Base-by-base conservation (phyloP, 1,140 invertebrate genomes). In the Hirudo medicinalis region DNA sequence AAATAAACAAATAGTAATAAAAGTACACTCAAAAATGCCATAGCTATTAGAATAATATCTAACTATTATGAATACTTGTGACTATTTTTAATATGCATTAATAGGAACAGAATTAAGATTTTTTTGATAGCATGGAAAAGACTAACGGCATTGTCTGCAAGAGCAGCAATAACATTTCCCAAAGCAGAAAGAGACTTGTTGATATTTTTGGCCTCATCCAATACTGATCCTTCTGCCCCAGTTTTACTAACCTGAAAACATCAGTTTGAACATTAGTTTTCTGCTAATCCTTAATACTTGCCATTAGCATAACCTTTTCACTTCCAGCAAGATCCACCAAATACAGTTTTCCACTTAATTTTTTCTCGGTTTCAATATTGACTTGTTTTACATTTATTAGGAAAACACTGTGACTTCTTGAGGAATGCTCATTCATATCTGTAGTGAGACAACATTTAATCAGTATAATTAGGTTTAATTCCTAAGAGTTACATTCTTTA, bases 401-500 rank as follows among this genome's bases (percentile, higher is more conserved):
- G 84, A 99, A 99, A 75, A 99, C 95, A 79, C 93, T 97, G 86
- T 99, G 97, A 78, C 92, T 97, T 83, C 97, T 88, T 60, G 96
- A 99, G 78, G 93, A 97, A 84, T 99, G 96, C 84, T 99, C 97
- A 85, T 99, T 99, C 96, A 99, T 99, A 84, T 99, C 91, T 94
- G 81, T 2, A 49, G 11, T 17, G 15, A 49, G 9, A 17, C 1
- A 49, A 49, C 43, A 5, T 49, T 5, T 49, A 15, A 49, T 49
- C 11, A 49, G 3, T 9, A 11, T 15, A 17, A 8, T 11, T 2
- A 5, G 13, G 43, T 49, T 17, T 15, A 36, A 36, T 36, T 36
- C 6, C 32, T 36, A 3, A 36, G 32, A 36, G 6, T 36, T 36
- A 6, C 32, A 36, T 2, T 36, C 6, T 36, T 6, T 36, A 36